Base-by-base conservation (phyloP, 2,888 invertebrate species). In the Drosophila cracens region DNA sequence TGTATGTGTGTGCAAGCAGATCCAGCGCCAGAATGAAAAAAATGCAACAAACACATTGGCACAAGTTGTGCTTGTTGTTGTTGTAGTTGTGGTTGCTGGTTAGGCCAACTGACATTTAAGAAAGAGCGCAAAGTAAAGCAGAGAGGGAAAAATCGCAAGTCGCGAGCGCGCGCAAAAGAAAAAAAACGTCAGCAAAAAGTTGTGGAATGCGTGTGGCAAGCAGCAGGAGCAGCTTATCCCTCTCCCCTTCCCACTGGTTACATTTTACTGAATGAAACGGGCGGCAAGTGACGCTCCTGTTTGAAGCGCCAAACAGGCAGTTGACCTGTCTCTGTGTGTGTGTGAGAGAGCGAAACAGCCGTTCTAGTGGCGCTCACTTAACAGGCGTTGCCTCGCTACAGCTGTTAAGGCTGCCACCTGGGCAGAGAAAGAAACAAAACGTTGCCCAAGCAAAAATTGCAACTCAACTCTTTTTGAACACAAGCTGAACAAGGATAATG, bases 31-130 rank as follows among this genome's bases (percentile, higher is more conserved):
- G 61, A 70, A 70, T 59, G 75, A 77, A 71, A 67, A 66, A 81
- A 77, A 79, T 89, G 85, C 85, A 85, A 87, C 89, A 86, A 84
- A 64, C 74, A 85, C 75, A 82, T 66, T 54, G 59, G 57, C n/a
- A 46, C 25, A 58, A 69, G 33, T 70, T 59, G 60, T 52, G n/a
- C n/a, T 46, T 60, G 49, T 59, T 70, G 54, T 49, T 64, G 25
- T 57, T 68, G 36, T 66, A 73, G 62, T 72, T 83, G 63, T 64
- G 25, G 8, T 49, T 49, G 49, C 29, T 56, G 29, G 29, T 56
- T 78, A 65, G 69, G 25, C 70, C 78, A 86, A 87, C 76, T 75
- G 87, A 87, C 84, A 87, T 87, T 76, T 79, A 69, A 48, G 58
- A 54, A 61, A 38, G 67, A 71, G 66, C 57, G 52, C 53, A 43